Conservation (phyloP, 1,140 invertebrate genomes). For the Tetragonula clypearis region DNA sequence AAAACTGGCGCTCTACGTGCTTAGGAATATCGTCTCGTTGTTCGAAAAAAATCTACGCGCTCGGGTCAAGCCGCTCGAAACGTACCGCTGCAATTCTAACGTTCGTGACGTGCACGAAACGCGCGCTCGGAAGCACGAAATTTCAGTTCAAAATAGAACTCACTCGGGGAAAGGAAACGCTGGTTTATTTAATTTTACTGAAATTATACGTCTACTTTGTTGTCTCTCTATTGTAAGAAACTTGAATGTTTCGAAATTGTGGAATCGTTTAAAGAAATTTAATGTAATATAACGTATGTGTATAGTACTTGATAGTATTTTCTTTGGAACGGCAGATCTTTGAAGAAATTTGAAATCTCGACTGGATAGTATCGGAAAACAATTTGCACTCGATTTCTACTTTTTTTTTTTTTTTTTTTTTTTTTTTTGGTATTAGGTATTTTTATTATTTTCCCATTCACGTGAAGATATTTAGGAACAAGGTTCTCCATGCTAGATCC, state of each 20-base stretch:
- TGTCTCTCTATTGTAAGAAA: too few relatives aligned
- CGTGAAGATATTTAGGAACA: background rate
- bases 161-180: background rate
- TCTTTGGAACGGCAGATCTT: background rate
- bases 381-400: background rate
- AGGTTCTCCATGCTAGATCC: background rate
- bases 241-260: too few relatives aligned
- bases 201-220: background rate
- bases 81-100: too few relatives aligned
- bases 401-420: background rate
- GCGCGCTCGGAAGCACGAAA: background rate
- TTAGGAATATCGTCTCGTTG: constrained; percentile 36
- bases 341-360: background rate
- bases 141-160: background rate
- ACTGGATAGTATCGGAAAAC: background rate
- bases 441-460: background rate
- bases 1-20: constrained; percentile 35
- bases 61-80: background rate
- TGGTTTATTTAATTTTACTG: background rate
- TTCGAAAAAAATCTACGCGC: constrained; percentile 8
- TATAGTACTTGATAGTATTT: background rate
- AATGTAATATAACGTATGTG: background rate
- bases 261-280: too few relatives aligned
- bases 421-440: background rate
- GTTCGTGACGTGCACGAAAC: background rate